Conservation (phyloP, 1,140 invertebrate genomes). For the Cydia fagiglandana region DNA sequence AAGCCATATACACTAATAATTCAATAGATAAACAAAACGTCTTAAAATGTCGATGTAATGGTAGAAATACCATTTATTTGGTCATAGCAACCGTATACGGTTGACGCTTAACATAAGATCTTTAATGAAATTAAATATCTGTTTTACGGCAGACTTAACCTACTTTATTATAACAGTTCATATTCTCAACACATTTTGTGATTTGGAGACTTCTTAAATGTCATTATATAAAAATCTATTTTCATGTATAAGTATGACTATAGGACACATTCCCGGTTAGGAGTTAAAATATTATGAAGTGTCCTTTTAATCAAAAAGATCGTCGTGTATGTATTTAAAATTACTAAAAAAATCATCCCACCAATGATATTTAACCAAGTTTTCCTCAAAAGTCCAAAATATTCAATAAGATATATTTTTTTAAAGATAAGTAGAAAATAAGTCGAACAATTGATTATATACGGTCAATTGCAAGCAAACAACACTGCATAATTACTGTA, state of each 20-base stretch:
- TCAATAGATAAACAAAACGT: neutral
- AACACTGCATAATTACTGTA: neutral
- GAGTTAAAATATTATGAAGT: neutral
- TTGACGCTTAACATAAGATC: conserved; percentile 7
- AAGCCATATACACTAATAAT: conserved; percentile 5
- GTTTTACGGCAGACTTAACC: neutral
- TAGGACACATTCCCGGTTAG: neutral
- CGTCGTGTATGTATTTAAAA: neutral
- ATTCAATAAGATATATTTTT: neutral
- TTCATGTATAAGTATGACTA: too few species aligned
- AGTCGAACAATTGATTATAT: neutral
- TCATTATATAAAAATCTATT: too few species aligned
- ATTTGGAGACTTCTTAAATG: neutral
- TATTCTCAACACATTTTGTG: neutral
- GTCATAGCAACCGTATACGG: conserved; percentile 23
- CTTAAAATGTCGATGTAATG: conserved; percentile 6
- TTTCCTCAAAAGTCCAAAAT: neutral
- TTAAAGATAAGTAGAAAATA: neutral
- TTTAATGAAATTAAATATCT: neutral
- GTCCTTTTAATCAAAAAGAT: neutral
- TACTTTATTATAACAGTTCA: neutral
- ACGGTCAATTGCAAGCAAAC: neutral
- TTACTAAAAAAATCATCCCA: neutral
- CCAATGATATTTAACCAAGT: neutral
- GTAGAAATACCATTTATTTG: conserved; percentile 29